phyloP scores from a whole-genome alignment of 2,113 vertebrate genomes.

The Orientallactaga bullata region DNA sequence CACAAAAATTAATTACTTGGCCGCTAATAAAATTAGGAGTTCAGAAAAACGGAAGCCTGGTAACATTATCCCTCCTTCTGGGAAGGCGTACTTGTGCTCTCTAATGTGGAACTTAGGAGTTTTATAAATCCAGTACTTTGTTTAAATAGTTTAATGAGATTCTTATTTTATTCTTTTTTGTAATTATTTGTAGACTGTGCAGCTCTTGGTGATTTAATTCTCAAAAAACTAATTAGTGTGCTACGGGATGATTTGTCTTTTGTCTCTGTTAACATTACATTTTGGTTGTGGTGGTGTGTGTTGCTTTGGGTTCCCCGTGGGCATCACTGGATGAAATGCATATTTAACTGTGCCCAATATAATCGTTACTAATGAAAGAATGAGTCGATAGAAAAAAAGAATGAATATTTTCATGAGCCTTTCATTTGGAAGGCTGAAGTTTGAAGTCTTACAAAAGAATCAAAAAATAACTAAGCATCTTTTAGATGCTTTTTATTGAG shows the following conservation, averaged over 20 bases:
- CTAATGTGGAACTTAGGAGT: conserved; percentile 74
- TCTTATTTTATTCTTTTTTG: conserved; percentile 77
- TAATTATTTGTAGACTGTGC: conserved; percentile 77
- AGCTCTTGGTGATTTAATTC: conserved; percentile 72
- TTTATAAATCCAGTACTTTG: conserved; percentile 76
- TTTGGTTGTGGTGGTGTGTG: conserved; percentile 55
- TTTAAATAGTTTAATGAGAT: conserved; percentile 79
- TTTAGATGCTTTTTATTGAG: background rate
- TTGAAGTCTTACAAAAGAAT: conserved; percentile 44
- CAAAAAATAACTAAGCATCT: conserved; percentile 17
- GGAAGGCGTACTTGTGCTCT: conserved; percentile 70
- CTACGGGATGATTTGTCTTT: conserved; percentile 76
- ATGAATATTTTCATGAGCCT: conserved; percentile 32
- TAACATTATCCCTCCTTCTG: conserved; percentile 82
- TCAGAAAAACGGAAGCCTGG: conserved; percentile 76
- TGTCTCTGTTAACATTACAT: conserved; percentile 66
- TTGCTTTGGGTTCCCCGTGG: conserved; percentile 65
- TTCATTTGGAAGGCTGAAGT: conserved; percentile 45
- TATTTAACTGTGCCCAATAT: conserved; percentile 71
- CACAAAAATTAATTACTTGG: conserved; percentile 85
- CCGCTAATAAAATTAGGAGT: conserved; percentile 84
- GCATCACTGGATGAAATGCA: conserved; percentile 60
- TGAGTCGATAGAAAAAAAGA: conserved; percentile 17
- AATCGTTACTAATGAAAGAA: conserved; percentile 63
- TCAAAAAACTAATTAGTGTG: conserved; percentile 75